Base-by-base conservation (phyloP, 2,888 invertebrate genomes). In the Volucella inanis region DNA sequence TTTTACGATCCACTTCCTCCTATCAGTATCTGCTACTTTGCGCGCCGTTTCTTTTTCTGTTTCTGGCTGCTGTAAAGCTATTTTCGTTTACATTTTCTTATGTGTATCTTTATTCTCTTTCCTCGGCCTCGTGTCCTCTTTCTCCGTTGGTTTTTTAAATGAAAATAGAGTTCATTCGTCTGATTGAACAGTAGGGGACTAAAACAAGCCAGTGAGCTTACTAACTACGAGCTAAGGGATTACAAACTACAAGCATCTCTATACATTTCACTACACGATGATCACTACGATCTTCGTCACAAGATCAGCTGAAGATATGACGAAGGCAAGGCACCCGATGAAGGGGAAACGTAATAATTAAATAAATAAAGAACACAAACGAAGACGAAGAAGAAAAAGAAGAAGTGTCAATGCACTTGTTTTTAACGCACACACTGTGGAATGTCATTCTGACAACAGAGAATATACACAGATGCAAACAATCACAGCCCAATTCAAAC, bases 401-500 rank as follows among this genome's bases (percentile, higher is more conserved):
- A 71, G 86, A 89, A 89, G 90, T 90, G 90, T 91, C 90, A 91
- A 91, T 90, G 90, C 90, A 91, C 90, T 90, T 91, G 91, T 90
- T 91, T 77, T 67, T 54, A 62, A 75, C 78, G 62, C 75, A 79
- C 62, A 75, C 79, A 79, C 55, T 62, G 57, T 77, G 81, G 81
- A 85, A 81, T 85, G 76, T 41, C 52, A 81, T 77, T 81, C 81
- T 85, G 81, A 81, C 70, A 83, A 62, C 57, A 12, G 52, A 74
- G 47, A 41, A 41, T 14, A 74, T 18, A 61, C 61, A 38, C 67
- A 52, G 12, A 31, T 38, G n/a, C 8, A 15, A 6, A 54, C 54
- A 39, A n/a, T 8, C 41, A 15, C 57, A 31, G 41, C 62, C 18
- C 22, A 22, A 22, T 22, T 22, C 22, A 22, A 22, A 39, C 61